These are phyloP conservation scores for Sesia bembeciformis DNA, from an alignment of 2,888 invertebrate genomes.

Conservation along the genomic window DNA sequence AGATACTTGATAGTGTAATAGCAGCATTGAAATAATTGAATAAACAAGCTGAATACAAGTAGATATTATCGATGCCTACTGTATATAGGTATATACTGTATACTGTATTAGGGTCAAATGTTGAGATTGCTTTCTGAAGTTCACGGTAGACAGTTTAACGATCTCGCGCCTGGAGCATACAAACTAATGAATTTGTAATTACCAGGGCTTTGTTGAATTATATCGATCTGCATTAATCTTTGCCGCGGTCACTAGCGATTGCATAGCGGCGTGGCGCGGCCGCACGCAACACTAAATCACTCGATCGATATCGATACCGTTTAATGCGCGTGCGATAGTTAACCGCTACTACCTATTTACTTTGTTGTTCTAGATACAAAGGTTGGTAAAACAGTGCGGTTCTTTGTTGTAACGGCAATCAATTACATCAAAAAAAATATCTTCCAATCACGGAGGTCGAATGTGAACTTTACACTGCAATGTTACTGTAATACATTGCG, in stretches of 20 bases:
- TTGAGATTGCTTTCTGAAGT: background rate
- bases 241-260: slow-evolving; percentile 24
- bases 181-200: background rate
- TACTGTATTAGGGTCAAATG: too few relatives aligned
- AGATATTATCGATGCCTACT: too few relatives aligned
- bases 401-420: too few relatives aligned
- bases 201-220: background rate
- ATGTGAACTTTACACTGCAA: too few relatives aligned
- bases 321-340: slow-evolving; percentile 23
- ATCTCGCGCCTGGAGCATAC: too few relatives aligned
- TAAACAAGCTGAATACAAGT: too few relatives aligned
- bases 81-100: too few relatives aligned
- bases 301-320: slow-evolving; percentile 25
- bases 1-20: too few relatives aligned
- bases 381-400: background rate
- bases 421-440: too few relatives aligned
- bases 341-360: slow-evolving; percentile 11
- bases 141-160: background rate
- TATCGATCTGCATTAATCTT: background rate
- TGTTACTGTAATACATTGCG: too few relatives aligned
- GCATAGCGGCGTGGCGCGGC: slow-evolving; percentile 14
- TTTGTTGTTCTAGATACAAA: background rate
- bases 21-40: too few relatives aligned
- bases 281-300: slow-evolving; percentile 34
- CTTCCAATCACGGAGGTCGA: too few relatives aligned